Conservation (phyloP, 2,113 vertebrate genomes). For the Danionella cerebrum region DNA sequence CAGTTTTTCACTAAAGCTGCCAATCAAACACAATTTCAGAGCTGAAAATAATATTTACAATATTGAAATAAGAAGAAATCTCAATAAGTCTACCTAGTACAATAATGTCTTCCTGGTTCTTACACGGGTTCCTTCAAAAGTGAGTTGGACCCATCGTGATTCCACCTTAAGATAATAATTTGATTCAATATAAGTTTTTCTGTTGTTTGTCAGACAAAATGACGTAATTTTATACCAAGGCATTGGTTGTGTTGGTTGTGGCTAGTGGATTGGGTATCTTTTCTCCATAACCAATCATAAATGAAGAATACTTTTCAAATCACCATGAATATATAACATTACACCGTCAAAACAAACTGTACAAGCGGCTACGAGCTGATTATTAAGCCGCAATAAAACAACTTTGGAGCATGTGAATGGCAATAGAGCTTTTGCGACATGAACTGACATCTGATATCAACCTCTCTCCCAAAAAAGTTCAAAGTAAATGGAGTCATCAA, state of each 20-base stretch:
- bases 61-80: too few species aligned
- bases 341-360: not conserved
- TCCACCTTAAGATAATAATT: too few species aligned
- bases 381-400: not conserved
- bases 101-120: too few species aligned
- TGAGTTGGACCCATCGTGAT: too few species aligned
- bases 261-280: too few species aligned
- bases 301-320: not conserved
- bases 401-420: not conserved
- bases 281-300: not conserved
- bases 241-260: too few species aligned
- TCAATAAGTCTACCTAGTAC: too few species aligned
- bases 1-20: not conserved
- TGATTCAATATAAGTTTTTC: too few species aligned
- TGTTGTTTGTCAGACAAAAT: too few species aligned
- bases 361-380: not conserved
- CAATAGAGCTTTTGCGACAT: not conserved
- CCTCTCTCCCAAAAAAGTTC: not conserved
- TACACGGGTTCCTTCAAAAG: too few species aligned
- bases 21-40: not conserved
- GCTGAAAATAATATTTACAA: not conserved
- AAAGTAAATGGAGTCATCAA: not conserved
- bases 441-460: slow-evolving; percentile 6
- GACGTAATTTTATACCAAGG: too few species aligned
- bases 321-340: not conserved